These are phyloP conservation scores for Limnephilus marmoratus DNA, from an alignment of 2,888 invertebrate genomes.

Conservation along the genomic window DNA sequence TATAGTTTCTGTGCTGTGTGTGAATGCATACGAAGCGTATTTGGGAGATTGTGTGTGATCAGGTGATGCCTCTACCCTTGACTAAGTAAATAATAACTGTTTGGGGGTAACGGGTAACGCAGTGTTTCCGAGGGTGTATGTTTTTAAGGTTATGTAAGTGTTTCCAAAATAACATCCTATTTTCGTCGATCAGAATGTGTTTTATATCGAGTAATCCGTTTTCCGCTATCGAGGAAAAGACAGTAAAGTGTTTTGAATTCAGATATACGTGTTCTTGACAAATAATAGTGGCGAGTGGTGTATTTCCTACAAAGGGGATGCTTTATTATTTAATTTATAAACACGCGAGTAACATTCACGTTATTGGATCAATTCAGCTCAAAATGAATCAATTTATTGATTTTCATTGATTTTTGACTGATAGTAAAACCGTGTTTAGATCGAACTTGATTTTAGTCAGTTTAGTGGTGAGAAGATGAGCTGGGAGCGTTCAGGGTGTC, in stretches of 20 bases:
- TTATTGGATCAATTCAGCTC: background rate
- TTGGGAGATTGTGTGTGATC: background rate
- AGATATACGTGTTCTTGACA: slow-evolving; percentile 35
- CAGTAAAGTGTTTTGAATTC: background rate
- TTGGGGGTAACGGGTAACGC: background rate
- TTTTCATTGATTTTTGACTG: background rate
- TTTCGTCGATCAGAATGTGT: background rate
- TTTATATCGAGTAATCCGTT: background rate
- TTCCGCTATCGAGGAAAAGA: slow-evolving; percentile 8
- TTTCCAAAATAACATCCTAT: slow-evolving; percentile 22
- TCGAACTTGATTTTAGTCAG: background rate
- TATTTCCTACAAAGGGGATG: background rate
- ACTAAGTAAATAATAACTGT: slow-evolving; percentile 27
- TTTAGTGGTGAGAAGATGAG: background rate
- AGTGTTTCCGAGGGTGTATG: slow-evolving; percentile 17
- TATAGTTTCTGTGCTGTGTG: background rate
- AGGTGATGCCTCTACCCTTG: slow-evolving; percentile 22
- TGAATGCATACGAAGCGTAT: background rate
- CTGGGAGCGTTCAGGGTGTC: background rate
- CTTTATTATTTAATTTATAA: background rate
- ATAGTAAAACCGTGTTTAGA: background rate
- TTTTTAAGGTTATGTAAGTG: slow-evolving; percentile 48
- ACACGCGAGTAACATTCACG: background rate
- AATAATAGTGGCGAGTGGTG: background rate
- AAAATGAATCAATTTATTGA: background rate